Evolutionary conservation across 2,888 invertebrate species (phyloP).

Genomic region (Elmis aenea): DNA sequence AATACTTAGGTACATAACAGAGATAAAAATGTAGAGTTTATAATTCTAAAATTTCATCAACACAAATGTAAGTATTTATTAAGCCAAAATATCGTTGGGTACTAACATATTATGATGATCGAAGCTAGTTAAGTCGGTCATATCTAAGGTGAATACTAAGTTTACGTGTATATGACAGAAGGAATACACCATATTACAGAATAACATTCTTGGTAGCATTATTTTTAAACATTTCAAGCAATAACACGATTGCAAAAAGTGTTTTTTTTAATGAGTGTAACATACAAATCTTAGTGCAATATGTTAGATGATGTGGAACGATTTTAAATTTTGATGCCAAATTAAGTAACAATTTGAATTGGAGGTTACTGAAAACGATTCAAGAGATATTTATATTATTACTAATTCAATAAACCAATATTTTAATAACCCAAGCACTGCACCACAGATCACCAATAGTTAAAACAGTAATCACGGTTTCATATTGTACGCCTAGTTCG

Average conservation of each 20-base stretch:
- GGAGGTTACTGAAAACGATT: constrained; percentile 22
- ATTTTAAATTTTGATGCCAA: constrained; percentile 16
- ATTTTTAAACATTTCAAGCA: constrained; percentile 18
- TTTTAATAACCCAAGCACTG: constrained; percentile 17
- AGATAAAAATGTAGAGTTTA: constrained; percentile 28
- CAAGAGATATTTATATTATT: constrained; percentile 23
- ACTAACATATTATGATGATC: constrained; percentile 13
- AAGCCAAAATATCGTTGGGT: constrained; percentile 18
- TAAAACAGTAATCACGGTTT: constrained; percentile 4
- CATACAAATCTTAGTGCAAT: constrained; percentile 22
- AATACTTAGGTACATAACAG: constrained; percentile 28
- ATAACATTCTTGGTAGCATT: constrained; percentile 25
- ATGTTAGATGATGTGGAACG: constrained; percentile 19
- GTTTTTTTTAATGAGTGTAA: constrained; percentile 20
- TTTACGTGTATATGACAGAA: constrained; percentile 16
- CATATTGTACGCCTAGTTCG: constrained; percentile 4
- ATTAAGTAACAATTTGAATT: constrained; percentile 15
- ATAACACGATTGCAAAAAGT: constrained; percentile 20
- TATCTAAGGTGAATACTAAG: no score
- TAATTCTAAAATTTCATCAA: constrained; percentile 16
- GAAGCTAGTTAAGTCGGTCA: no score
- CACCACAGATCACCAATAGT: constrained; percentile 17
- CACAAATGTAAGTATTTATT: constrained; percentile 18
- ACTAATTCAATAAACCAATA: constrained; percentile 15
- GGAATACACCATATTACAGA: constrained; percentile 29